Evolutionary conservation across 2,113 vertebrate genomes (phyloP).

Genomic region (Synchiropus splendidus): DNA sequence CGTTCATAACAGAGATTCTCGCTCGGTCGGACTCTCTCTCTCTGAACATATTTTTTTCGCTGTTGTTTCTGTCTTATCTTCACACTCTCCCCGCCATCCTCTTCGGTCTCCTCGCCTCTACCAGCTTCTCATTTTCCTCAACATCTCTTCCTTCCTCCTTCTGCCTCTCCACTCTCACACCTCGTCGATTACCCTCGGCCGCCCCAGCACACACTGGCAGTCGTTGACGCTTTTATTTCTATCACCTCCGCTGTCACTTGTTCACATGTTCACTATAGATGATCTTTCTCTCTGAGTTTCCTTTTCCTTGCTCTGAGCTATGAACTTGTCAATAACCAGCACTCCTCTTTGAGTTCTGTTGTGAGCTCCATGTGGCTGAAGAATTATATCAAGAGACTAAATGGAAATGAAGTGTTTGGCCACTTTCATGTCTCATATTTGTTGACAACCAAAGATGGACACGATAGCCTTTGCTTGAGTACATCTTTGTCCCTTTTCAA

Average conservation of each 20-base stretch:
- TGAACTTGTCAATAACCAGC: conserved; percentile 18
- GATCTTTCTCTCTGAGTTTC: not conserved
- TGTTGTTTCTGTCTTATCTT: conserved; percentile 23
- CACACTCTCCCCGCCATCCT: conserved; percentile 12
- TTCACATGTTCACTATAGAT: conserved; percentile 2
- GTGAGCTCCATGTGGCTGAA: too few relatives aligned
- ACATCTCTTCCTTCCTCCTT: conserved; percentile 6
- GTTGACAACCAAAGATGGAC: too few relatives aligned
- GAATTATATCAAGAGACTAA: too few relatives aligned
- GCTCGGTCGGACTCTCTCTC: conserved; percentile 6
- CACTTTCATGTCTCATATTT: too few relatives aligned
- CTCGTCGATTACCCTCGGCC: conserved; percentile 13
- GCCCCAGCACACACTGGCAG: too few relatives aligned
- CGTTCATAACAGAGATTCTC: conserved; percentile 22
- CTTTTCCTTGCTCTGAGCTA: conserved; percentile 3
- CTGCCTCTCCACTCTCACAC: conserved; percentile 9
- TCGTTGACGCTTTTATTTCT: conserved; percentile 11
- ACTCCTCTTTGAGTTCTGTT: conserved; percentile 10
- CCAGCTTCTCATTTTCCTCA: conserved; percentile 19
- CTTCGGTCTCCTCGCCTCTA: conserved; percentile 14
- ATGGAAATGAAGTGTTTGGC: too few relatives aligned
- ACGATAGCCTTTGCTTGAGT: too few relatives aligned
- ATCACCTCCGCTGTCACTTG: conserved; percentile 13
- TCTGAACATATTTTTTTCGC: conserved; percentile 8
- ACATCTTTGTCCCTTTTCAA: too few relatives aligned